Evolutionary conservation across 1,140 invertebrate genomes (phyloP).

Genomic region (Ectropis grisescens): DNA sequence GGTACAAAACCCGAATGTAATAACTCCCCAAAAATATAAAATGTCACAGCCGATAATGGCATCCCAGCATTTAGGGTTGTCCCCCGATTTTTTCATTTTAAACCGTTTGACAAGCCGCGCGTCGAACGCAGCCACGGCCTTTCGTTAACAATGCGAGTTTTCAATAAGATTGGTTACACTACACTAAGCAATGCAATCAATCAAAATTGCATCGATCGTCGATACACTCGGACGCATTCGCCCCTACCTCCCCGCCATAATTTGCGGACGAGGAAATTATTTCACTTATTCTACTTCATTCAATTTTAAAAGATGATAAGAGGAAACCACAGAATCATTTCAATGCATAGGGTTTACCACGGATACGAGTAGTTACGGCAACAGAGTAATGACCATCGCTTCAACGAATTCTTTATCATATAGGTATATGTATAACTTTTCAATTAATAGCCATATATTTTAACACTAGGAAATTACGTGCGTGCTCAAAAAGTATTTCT

Average conservation of each 20-base stretch:
- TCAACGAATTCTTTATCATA: no score
- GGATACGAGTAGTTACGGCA: no score
- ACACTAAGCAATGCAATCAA: slow-evolving; percentile 69
- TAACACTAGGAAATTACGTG: no score
- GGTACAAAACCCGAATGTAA: slow-evolving; percentile 30
- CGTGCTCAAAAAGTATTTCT: no score
- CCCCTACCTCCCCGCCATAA: slow-evolving; percentile 21
- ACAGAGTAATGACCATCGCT: no score
- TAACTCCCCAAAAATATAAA: slow-evolving; percentile 55
- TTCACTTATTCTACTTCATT: no score
- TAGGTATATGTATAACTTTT: no score
- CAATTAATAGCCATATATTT: no score
- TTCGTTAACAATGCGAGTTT: slow-evolving; percentile 60
- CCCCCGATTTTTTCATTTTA: slow-evolving; percentile 66
- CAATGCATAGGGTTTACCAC: no score
- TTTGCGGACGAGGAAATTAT: slow-evolving; percentile 10
- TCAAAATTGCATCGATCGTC: slow-evolving; percentile 64
- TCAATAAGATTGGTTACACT: slow-evolving; percentile 69
- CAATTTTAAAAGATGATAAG: slow-evolving; percentile 6
- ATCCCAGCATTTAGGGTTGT: slow-evolving; percentile 60
- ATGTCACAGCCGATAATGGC: slow-evolving; percentile 43
- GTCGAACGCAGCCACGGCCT: slow-evolving; percentile 56
- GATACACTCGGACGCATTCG: slow-evolving; percentile 38
- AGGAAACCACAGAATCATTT: neutral
- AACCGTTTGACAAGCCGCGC: slow-evolving; percentile 59